A percentile compares a stretch with the other conserved stretches of the same genome.
These are phyloP conservation scores for Speoplatyrhinus poulsoni DNA, from an alignment of 2,113 vertebrate species.

Conservation along the genomic window DNA sequence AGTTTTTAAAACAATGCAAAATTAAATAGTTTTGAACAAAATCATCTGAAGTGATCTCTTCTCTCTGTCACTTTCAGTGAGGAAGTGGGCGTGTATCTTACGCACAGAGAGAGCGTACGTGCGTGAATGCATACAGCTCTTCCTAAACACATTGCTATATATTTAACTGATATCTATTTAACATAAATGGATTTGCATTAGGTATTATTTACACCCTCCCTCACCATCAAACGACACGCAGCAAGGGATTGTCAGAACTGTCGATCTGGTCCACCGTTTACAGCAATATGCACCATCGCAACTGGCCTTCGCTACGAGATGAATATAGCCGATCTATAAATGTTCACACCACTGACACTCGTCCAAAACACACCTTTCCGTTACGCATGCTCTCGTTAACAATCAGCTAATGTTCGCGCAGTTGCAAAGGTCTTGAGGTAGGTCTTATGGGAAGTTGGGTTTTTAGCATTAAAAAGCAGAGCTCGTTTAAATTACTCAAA, in stretches of 20 bases:
- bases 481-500: rapidly evolving
- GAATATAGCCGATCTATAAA: slow-evolving; percentile 19
- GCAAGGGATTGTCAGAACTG: slow-evolving; percentile 3
- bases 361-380: not conserved
- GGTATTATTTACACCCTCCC: slow-evolving; percentile 10
- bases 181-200: slow-evolving; percentile 1
- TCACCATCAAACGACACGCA: slow-evolving; percentile 33
- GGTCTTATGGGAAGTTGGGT: slow-evolving; percentile 55
- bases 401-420: slow-evolving; percentile 36
- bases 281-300: slow-evolving; percentile 14
- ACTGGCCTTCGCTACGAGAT: not conserved
- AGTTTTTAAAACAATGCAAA: not conserved
- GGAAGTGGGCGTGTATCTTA: slow-evolving; percentile 45
- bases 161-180: not conserved
- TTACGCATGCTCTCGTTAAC: not conserved
- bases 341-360: rapidly evolving
- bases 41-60: not conserved
- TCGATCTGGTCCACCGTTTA: slow-evolving; percentile 36
- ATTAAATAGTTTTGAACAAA: not conserved
- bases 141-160: not conserved
- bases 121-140: slow-evolving; percentile 18
- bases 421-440: slow-evolving; percentile 1
- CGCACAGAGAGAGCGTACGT: slow-evolving; percentile 29
- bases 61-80: not conserved
- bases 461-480: rapidly evolving